Conservation (phyloP, 1,140 invertebrate genomes). For the Drosophila subpulchrella region DNA sequence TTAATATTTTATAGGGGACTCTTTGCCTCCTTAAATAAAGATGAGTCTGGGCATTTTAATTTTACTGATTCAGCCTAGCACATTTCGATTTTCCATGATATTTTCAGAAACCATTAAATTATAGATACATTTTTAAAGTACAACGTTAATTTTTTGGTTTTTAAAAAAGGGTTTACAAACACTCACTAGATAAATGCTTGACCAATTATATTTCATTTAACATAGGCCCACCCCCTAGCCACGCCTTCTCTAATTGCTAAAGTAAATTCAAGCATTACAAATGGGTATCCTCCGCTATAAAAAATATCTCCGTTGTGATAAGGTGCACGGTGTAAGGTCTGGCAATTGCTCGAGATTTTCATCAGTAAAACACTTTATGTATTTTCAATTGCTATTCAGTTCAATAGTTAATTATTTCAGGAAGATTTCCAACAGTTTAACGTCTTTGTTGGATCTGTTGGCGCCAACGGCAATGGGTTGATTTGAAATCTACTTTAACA, state of each 20-base stretch:
- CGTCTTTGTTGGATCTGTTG: not conserved
- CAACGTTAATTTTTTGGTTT: no score
- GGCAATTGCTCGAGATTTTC: slow-evolving; percentile 22
- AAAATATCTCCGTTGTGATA: not conserved
- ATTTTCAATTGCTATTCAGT: slow-evolving; percentile 19
- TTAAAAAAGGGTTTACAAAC: no score
- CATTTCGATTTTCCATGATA: no score
- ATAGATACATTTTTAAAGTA: no score
- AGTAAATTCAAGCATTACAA: slow-evolving; percentile 3
- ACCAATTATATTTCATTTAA: slow-evolving; percentile 1
- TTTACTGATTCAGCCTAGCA: not conserved
- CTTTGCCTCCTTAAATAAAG: no score
- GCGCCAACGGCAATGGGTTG: slow-evolving; percentile 18
- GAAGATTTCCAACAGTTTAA: slow-evolving; percentile 51
- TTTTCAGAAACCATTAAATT: no score
- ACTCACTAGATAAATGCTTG: no score
- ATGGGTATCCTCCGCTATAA: not conserved
- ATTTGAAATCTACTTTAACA: slow-evolving; percentile 18
- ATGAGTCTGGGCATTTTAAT: no score
- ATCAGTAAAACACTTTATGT: slow-evolving; percentile 13
- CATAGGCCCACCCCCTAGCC: not conserved
- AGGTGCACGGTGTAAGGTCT: not conserved
- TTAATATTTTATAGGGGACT: not conserved
- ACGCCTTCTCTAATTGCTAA: not conserved
- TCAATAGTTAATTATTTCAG: slow-evolving; percentile 47